Percentiles rank a stretch among this genome's conserved stretches.
These are phyloP conservation scores for Bombyx huttoni DNA, from an alignment of 2,888 invertebrate species.

Conservation along the genomic window DNA sequence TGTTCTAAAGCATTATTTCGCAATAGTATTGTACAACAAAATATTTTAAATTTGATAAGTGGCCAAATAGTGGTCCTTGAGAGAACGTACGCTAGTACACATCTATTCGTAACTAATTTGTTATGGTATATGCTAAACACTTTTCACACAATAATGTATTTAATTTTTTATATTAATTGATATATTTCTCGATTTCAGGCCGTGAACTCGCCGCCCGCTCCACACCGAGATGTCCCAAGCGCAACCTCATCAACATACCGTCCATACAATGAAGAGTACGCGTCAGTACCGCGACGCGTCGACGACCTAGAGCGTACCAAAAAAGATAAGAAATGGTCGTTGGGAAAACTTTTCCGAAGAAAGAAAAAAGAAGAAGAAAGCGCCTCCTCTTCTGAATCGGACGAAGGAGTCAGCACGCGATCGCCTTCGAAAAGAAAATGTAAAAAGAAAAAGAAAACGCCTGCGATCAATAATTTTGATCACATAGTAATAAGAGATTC, in stretches of 20 bases:
- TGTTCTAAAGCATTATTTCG: conserved; percentile 8
- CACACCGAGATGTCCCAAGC: conserved; percentile 49
- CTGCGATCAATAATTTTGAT: conserved; percentile 74
- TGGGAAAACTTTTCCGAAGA: conserved; percentile 83
- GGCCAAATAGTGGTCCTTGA: conserved; percentile 49
- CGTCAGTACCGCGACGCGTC: conserved; percentile 41
- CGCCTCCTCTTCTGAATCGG: conserved; percentile 68
- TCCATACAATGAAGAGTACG: conserved; percentile 55
- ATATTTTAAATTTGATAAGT: conserved; percentile 35
- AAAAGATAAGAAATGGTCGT: conserved; percentile 84
- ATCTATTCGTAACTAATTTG: conserved; percentile 23
- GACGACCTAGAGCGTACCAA: conserved; percentile 57
- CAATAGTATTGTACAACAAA: conserved; percentile 14
- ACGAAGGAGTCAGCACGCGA: conserved; percentile 52
- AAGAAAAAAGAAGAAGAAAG: conserved; percentile 79
- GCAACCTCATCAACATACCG: conserved; percentile 39
- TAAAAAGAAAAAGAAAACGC: conserved; percentile 67
- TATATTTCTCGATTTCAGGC: conserved; percentile 49
- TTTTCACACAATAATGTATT: background rate
- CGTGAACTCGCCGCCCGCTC: conserved; percentile 63
- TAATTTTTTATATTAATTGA: background rate
- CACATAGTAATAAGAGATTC: conserved; percentile 75
- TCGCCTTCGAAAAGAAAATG: conserved; percentile 55
- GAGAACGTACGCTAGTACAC: conserved; percentile 32
- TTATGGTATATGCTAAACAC: background rate